Evolutionary conservation across 2,113 vertebrate species (phyloP).

Genomic region (Origma solitaria): DNA sequence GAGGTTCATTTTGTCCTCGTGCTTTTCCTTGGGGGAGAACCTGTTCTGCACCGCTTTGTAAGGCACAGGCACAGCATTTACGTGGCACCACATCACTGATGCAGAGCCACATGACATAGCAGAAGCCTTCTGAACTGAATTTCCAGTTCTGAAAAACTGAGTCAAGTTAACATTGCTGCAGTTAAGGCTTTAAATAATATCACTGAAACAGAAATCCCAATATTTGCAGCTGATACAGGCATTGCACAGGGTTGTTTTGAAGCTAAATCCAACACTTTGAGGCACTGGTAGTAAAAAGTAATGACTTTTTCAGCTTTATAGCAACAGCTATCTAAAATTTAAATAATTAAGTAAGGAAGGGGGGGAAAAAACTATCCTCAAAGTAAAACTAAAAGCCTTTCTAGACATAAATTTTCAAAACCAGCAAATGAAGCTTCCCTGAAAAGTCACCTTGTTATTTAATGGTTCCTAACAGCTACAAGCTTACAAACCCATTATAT

Average conservation of each 20-base stretch:
- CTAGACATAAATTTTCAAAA: background rate
- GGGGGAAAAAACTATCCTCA: accelerated
- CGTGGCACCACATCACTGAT: background rate
- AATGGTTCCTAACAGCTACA: background rate
- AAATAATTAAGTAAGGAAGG: background rate
- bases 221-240: background rate
- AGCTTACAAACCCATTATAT: background rate
- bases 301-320: background rate
- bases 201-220: background rate
- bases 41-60: background rate
- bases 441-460: background rate
- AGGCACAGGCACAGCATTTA: background rate
- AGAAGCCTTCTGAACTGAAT: background rate
- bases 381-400: background rate
- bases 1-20: background rate
- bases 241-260: background rate
- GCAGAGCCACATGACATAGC: background rate
- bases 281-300: background rate
- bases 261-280: background rate
- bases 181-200: background rate
- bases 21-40: background rate
- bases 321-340: background rate
- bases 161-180: background rate
- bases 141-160: background rate
- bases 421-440: background rate